Evolutionary conservation across 2,797 vertebrate species (phyloP), one percentile per base, ranked within the genome.

Genomic region (Tragopan temminckii): DNA sequence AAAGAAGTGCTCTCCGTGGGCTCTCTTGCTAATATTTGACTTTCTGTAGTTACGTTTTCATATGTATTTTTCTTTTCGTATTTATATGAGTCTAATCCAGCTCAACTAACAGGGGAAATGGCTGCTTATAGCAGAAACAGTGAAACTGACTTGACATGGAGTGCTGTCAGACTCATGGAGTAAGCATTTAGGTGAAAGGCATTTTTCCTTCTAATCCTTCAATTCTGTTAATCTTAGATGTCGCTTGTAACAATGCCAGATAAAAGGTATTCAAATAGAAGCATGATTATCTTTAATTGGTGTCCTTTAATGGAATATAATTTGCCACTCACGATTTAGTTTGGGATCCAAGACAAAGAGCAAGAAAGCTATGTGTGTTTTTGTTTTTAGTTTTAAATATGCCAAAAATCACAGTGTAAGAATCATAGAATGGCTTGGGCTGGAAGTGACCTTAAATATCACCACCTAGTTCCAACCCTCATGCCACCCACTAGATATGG

Each of bases 1-100:
- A 89, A 82, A 53, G 31, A 68, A 53, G 9, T 71, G 16, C 48
- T 72, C 40, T 87, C 69, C 46, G 43, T 87, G 68, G 64, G n/a
- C 66, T 94, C 5, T 5, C 36, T 72, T 68, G 78, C 57, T 89
- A 89, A 75, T 93, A 89, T 92, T 91, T 95, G 71, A 77, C 69
- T 77, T 95, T 79, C 78, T 78, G 72, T 48, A 84, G 76, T 85
- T 88, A 53, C 18, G 62, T 88, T 96, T 93, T 71, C 69, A 62
- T 72, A 46, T 75, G 19, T 83, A 18, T 75, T 95, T 93, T 85
- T 68, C 33, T 46, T 84, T 84, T 31, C 7, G 7, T 67, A 21
- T 67, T 95, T 96, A 24, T 68, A 13, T 3, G 2, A 63, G 59
- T 81, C 70, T 92, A 93, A 94, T 78, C 46, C 42, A 83, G 43